These are phyloP conservation scores for Lasiurus cinereus DNA, from an alignment of 2,113 vertebrate species.

Conservation along the genomic window DNA sequence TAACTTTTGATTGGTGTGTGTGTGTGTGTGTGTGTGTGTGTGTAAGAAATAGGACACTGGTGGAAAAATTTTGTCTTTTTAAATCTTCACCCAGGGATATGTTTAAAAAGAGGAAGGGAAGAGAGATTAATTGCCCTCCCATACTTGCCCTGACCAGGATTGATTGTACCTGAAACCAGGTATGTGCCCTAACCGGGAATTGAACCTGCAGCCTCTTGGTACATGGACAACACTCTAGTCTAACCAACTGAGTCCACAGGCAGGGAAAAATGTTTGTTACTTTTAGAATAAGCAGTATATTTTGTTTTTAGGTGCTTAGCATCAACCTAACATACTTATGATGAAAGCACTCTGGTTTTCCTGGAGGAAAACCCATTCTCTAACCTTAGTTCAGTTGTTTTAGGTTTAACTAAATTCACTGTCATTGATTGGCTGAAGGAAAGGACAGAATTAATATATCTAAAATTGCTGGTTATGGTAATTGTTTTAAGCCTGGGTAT, in stretches of 20 bases:
- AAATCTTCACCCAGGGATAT: background rate
- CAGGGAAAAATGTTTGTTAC: background rate
- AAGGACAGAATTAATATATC: background rate
- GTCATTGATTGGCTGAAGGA: background rate
- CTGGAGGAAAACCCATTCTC: background rate
- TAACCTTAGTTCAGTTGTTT: background rate
- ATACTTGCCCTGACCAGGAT: background rate
- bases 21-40: too few species aligned
- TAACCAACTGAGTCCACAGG: background rate
- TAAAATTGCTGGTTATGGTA: background rate
- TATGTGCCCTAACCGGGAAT: background rate
- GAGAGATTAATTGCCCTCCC: background rate
- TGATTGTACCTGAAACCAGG: background rate
- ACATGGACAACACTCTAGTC: background rate
- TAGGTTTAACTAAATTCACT: slow-evolving; percentile 3
- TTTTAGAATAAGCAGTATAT: background rate
- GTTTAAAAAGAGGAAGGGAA: background rate
- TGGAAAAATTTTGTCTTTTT: background rate
- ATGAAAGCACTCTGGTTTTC: background rate
- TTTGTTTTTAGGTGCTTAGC: background rate
- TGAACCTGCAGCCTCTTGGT: too few species aligned
- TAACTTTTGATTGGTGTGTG: too few species aligned
- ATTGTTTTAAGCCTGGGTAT: background rate
- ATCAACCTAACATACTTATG: background rate
- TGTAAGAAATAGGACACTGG: background rate